Evolutionary conservation across 2,113 vertebrate genomes (phyloP).

Genomic region (Rhinoptilus africanus): DNA sequence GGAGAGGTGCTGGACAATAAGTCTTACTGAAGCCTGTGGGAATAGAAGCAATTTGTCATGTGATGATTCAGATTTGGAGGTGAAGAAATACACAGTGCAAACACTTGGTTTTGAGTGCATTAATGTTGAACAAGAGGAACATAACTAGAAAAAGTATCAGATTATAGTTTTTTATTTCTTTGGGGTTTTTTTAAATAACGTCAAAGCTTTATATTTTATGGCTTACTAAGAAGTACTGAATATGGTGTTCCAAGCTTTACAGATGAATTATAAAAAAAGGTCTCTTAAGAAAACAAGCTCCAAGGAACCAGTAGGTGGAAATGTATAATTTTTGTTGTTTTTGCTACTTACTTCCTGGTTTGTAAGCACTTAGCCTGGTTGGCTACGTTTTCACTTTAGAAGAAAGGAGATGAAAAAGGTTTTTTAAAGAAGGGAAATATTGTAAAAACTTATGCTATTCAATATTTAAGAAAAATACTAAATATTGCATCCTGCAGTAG

Average conservation of each 20-base stretch:
- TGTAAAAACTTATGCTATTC: background rate
- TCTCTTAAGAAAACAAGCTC: background rate
- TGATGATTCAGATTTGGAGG: background rate
- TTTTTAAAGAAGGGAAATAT: background rate
- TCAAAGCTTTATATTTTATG: background rate
- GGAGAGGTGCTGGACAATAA: background rate
- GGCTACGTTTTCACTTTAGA: background rate
- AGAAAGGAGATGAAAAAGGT: background rate
- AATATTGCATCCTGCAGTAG: background rate
- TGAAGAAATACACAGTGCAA: background rate
- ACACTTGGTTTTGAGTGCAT: background rate
- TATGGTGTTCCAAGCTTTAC: background rate
- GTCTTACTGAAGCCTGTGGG: background rate
- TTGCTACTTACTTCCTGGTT: background rate
- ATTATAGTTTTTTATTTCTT: background rate
- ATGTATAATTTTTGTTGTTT: background rate
- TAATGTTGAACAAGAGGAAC: background rate
- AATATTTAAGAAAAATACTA: background rate
- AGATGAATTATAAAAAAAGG: background rate
- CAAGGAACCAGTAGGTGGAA: background rate
- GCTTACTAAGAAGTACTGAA: background rate
- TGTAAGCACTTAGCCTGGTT: background rate
- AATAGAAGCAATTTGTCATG: background rate
- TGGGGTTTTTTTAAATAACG: background rate
- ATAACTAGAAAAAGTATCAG: background rate